Evolutionary conservation across 2,113 vertebrate genomes (phyloP).

Genomic region (Micronycteris hirsuta): DNA sequence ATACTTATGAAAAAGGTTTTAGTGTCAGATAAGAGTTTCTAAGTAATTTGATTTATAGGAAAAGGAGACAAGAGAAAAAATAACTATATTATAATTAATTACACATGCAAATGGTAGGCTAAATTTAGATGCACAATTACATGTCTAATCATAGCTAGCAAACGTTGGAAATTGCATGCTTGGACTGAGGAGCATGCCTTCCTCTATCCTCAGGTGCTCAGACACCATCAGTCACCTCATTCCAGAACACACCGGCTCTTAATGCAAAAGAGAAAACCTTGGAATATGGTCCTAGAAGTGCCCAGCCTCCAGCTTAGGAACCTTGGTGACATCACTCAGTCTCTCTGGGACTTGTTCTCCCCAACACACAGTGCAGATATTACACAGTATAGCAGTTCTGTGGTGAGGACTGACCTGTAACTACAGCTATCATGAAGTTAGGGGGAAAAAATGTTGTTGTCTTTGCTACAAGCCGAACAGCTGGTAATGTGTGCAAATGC

Average conservation of each 20-base stretch:
- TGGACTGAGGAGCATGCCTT: background rate
- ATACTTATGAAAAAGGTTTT: conserved; percentile 37
- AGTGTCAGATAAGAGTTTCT: conserved; percentile 34
- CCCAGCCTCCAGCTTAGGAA: background rate
- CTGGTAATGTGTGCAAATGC: background rate
- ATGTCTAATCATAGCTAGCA: conserved; percentile 26
- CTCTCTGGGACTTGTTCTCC: background rate
- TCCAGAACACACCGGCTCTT: background rate
- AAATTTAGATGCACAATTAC: conserved; percentile 47
- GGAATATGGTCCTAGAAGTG: background rate
- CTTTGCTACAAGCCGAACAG: background rate
- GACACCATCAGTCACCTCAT: background rate
- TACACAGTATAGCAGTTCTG: too few relatives aligned
- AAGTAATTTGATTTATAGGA: conserved; percentile 31
- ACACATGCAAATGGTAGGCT: conserved; percentile 44
- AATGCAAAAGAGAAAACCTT: background rate
- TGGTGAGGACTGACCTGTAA: fast-evolving
- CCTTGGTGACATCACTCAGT: fast-evolving
- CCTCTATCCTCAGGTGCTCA: background rate
- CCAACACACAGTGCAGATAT: background rate
- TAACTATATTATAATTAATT: conserved; percentile 54
- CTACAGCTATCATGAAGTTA: background rate
- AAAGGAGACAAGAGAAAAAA: conserved; percentile 44
- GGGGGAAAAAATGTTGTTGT: background rate
- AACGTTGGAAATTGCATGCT: background rate